These are phyloP conservation scores for Uloborus plumipes DNA, from an alignment of 2,888 invertebrate genomes.

Conservation along the genomic window DNA sequence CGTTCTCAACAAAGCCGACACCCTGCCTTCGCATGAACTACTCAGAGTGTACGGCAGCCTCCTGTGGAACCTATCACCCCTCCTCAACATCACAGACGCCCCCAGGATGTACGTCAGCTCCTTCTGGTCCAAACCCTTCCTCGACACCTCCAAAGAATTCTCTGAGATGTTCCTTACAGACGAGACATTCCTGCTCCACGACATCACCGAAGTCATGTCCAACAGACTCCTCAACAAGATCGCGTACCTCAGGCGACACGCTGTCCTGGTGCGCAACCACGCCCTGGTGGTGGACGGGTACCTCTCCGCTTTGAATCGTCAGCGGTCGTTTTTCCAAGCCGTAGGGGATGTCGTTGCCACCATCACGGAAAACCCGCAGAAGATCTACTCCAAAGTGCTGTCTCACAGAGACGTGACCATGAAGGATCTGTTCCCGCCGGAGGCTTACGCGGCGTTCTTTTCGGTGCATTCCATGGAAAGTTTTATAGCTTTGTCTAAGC, in stretches of 20 bases:
- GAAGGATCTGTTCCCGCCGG: slow-evolving; percentile 67
- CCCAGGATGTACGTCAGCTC: slow-evolving; percentile 70
- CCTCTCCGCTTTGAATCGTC: slow-evolving; percentile 64
- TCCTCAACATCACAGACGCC: slow-evolving; percentile 70
- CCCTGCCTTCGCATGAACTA: slow-evolving; percentile 68
- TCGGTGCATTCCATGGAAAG: slow-evolving; percentile 66
- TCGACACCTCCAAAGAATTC: slow-evolving; percentile 60
- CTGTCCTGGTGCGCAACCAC: slow-evolving; percentile 69
- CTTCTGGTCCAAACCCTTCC: slow-evolving; percentile 68
- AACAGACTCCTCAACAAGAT: slow-evolving; percentile 69
- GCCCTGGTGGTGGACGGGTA: slow-evolving; percentile 69
- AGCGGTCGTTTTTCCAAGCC: slow-evolving; percentile 66
- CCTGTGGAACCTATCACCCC: slow-evolving; percentile 70
- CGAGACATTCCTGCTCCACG: slow-evolving; percentile 68
- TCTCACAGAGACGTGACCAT: slow-evolving; percentile 59
- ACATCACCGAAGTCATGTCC: slow-evolving; percentile 68
- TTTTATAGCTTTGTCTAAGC: slow-evolving; percentile 66
- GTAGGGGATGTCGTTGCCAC: slow-evolving; percentile 65
- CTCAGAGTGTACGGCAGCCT: slow-evolving; percentile 70
- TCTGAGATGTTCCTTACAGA: slow-evolving; percentile 68
- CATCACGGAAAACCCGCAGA: slow-evolving; percentile 68
- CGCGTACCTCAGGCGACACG: slow-evolving; percentile 68
- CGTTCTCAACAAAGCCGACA: slow-evolving; percentile 70
- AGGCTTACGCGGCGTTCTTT: slow-evolving; percentile 68
- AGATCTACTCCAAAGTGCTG: slow-evolving; percentile 52